Conservation (phyloP, 2,888 invertebrate species). For the Platycheirus rosarum region DNA sequence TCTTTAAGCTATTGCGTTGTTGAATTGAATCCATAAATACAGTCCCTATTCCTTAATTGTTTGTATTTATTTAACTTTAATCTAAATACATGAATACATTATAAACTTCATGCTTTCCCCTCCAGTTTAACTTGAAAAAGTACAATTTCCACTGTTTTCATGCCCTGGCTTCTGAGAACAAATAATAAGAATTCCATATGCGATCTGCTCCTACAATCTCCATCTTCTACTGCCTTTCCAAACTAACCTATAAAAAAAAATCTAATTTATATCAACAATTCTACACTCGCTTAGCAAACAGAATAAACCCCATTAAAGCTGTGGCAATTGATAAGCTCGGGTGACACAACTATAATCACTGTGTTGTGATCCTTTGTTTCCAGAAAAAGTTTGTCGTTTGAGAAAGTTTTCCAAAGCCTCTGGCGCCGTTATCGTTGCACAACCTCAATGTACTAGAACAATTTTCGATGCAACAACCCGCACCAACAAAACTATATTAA, state of each 20-base stretch:
- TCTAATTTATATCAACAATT: conserved; percentile 50
- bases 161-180: background rate
- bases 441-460: conserved; percentile 28
- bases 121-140: conserved; percentile 1
- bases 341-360: conserved; percentile 53
- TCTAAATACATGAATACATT: conserved; percentile 9
- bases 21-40: too few species aligned
- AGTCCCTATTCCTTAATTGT: too few species aligned
- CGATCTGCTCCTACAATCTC: conserved; percentile 27
- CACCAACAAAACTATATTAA: background rate
- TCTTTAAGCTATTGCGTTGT: too few species aligned
- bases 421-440: conserved; percentile 15
- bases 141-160: background rate
- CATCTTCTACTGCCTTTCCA: conserved; percentile 5
- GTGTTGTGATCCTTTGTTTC: conserved; percentile 42
- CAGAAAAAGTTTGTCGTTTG: conserved; percentile 59
- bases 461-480: conserved; percentile 4
- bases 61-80: conserved; percentile 2
- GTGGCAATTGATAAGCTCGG: conserved; percentile 54
- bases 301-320: conserved; percentile 8
- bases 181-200: conserved; percentile 20
- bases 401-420: conserved; percentile 40
- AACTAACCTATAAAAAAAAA: background rate
- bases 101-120: background rate
- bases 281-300: conserved; percentile 16